A percentile compares a stretch with the other conserved stretches of the same genome.
Conservation (phyloP, 1,140 invertebrate species). For the Eubasilissa regina region DNA sequence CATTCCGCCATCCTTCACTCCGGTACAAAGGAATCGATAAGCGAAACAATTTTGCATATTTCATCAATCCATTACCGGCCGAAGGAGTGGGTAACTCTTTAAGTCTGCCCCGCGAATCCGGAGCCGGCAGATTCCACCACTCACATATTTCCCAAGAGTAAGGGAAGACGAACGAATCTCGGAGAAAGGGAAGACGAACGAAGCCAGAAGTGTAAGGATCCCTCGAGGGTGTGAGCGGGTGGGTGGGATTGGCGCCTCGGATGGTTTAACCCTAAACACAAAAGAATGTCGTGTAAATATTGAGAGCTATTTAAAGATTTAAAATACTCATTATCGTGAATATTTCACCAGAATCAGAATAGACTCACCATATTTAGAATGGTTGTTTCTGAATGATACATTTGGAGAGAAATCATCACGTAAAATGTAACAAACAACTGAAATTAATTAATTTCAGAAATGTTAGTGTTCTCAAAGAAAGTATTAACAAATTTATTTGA, state of each 20-base stretch:
- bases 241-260: constrained; percentile 24
- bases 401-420: too few relatives aligned
- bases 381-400: too few relatives aligned
- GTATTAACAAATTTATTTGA: too few relatives aligned
- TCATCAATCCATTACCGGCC: constrained; percentile 46
- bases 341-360: too few relatives aligned
- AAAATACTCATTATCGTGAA: too few relatives aligned
- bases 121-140: constrained; percentile 17
- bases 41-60: constrained; percentile 49
- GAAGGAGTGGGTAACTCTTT: constrained; percentile 10
- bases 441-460: too few relatives aligned
- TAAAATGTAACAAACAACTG: too few relatives aligned
- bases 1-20: neutral
- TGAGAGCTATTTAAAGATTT: too few relatives aligned
- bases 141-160: constrained; percentile 56
- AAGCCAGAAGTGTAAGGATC: constrained; percentile 2
- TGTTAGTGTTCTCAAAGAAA: too few relatives aligned
- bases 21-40: constrained; percentile 34
- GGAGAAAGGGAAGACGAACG: constrained; percentile 28
- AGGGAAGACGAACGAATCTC: constrained; percentile 7
- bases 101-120: constrained; percentile 17
- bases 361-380: too few relatives aligned
- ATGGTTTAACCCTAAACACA: constrained; percentile 39
- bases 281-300: too few relatives aligned
- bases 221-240: constrained; percentile 3